Evolutionary conservation across 2,888 invertebrate species (phyloP), one percentile per base, ranked within the genome.

Genomic region (Eupeodes luniger): DNA sequence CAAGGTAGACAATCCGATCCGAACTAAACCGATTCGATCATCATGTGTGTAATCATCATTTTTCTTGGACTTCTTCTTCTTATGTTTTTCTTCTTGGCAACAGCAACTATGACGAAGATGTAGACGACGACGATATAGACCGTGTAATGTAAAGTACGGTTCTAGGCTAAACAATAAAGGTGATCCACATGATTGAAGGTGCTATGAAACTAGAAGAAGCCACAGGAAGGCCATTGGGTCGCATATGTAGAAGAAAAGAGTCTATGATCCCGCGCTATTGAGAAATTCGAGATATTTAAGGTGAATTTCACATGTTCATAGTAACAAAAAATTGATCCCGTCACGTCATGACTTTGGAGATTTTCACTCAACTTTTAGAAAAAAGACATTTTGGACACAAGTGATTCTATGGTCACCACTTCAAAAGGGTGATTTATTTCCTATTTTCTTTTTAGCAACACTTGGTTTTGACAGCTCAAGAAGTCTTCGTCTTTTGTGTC

Each of bases 161-260:
- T 69, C 40, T 51, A 34, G 5, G 16, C 11, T 10, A 27, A 76
- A 84, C 72, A 72, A 77, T 67, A 47, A 80, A 72, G 83, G 81
- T 88, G 81, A 88, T 84, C 84, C 88, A 69, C 77, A 85, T 88
- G 84, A 84, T 84, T 81, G 80, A 81, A 84, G 87, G 80, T 84
- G 77, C 44, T 14, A 57, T 27, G 16, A 77, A 81, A 67, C 70
- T 77, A 76, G 80, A 67, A 79, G 80, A 84, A 80, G 86, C 75
- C 75, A 62, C 36, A 61, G 4, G 75, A 62, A 61, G 62, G 85
- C 81, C 81, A 77, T 34, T 34, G 64, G 81, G 67, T 85, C 85
- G 88, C 78, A 40, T 40, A 40, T 40, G 5, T 1, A 64, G 74
- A 78, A 88, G 66, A 85, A 81, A 78, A 84, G 77, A 69, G 10